These are phyloP conservation scores for Gymnogyps californianus DNA, from an alignment of 2,113 vertebrate genomes.

Conservation along the genomic window DNA sequence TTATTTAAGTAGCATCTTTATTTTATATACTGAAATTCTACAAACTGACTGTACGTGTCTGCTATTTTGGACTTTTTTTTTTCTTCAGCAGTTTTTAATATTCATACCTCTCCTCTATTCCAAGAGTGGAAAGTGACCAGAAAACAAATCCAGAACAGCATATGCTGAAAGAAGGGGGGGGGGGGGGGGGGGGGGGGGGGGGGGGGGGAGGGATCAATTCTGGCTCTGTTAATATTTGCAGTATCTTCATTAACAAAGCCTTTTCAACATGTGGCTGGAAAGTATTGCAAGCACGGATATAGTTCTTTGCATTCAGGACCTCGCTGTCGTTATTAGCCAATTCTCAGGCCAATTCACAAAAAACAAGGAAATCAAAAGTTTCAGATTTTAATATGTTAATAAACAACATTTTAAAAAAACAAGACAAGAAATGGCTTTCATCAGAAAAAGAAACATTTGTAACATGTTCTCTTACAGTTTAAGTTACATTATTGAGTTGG, in stretches of 20 bases:
- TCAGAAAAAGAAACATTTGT: not conserved
- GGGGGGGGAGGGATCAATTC: not conserved
- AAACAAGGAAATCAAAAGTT: not conserved
- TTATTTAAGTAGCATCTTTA: not conserved
- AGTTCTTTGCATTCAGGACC: not conserved
- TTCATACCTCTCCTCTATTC: not conserved
- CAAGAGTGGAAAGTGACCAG: not conserved
- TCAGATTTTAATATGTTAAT: not conserved
- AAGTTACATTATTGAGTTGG: not conserved
- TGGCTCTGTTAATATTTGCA: not conserved
- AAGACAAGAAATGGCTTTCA: not conserved
- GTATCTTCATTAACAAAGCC: not conserved
- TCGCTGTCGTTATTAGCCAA: accelerated
- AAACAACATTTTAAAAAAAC: not conserved
- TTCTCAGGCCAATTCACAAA: not conserved
- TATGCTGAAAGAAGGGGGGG: not conserved
- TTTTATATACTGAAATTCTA: not conserved
- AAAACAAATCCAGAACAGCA: not conserved
- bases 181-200: too few species aligned
- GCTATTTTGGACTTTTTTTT: not conserved
- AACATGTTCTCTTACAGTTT: not conserved
- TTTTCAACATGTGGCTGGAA: not conserved
- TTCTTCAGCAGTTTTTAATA: not conserved
- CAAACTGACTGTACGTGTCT: not conserved
- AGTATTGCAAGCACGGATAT: not conserved